Evolutionary conservation across 2,797 vertebrate species (phyloP).

Genomic region (Pogoniulus pusillus): DNA sequence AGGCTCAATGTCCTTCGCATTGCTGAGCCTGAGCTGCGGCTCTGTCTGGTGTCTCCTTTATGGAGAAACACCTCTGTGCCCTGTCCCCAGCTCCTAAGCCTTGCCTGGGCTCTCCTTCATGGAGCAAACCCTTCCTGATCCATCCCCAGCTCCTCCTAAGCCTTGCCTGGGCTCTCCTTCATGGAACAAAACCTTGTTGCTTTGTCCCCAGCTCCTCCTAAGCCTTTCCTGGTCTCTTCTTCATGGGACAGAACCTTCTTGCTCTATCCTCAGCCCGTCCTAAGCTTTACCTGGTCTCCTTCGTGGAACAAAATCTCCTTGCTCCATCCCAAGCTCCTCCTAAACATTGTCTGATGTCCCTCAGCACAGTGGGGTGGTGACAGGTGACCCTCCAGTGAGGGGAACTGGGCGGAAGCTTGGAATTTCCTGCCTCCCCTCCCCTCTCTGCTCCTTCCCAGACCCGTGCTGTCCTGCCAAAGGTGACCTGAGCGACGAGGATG

Average conservation of each 20-base stretch:
- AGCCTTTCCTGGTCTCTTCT: no score
- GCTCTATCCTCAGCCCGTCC: no score
- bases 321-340: neutral
- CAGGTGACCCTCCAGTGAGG: neutral
- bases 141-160: neutral
- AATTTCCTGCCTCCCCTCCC: no score
- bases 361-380: neutral
- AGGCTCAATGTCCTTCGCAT: rapidly evolving
- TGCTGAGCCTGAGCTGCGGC: rapidly evolving
- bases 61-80: neutral
- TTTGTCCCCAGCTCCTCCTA: no score
- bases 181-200: no score
- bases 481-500: conserved; percentile 93
- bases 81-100: neutral
- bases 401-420: neutral
- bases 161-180: neutral
- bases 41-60: neutral
- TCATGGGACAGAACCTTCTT: no score
- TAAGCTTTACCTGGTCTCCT: neutral
- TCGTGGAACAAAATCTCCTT: neutral
- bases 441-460: conserved; percentile 28
- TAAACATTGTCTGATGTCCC: neutral
- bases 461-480: conserved; percentile 82
- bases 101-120: neutral
- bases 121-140: neutral